Evolutionary conservation across 2,113 vertebrate genomes (phyloP), one percentile per base, ranked within the genome.

Genomic region (Cebus imitator): DNA sequence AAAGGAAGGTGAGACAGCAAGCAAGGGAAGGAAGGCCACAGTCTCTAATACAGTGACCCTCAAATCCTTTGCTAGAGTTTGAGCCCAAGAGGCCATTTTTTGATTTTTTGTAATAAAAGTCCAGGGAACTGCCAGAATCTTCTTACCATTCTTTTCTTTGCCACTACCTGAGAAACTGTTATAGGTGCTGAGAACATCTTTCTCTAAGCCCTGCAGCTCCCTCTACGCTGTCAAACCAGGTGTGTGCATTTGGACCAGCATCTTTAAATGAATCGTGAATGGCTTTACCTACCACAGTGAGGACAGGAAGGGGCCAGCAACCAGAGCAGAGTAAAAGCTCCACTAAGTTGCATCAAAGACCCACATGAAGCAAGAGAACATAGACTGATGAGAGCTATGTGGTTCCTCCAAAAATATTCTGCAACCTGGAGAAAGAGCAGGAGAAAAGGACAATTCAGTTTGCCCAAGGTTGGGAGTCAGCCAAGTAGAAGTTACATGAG

Each of bases 211-310:
- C 70, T 11, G 23, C 30, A 75, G 40, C 50, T 75, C 35, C 57
- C 50, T 27, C 40, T 43, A 6, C 1, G 4, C 61, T 78, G 20
- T 88, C 73, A 50, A 52, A 45, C 40, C 30, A 37, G 21, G 3
- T 30, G 0, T 25, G 8, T 83, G 6, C 66, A 40, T 21, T 8
- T 25, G 32, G 8, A 21, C n/a, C 1, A 0, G 27, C 10, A 40
- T 4, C 87, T 61, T 32, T 81, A 21, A 70, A 25, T 3, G 35
- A 43, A 40, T 52, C 14, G 1, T 17, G 21, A 48, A 70, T 73
- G 58, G 21, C 23, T 94, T 84, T 45, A 4, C 25, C 43, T 14
- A 23, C 35, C 75, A 14, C 52, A 75, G 27, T 72, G 78, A 88
- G 45, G 35, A 25, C 1, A 0, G 25, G 78, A 72, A 57, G 23